These are phyloP conservation scores for Brenthis hecate DNA, from an alignment of 2,888 invertebrate species.

Conservation along the genomic window DNA sequence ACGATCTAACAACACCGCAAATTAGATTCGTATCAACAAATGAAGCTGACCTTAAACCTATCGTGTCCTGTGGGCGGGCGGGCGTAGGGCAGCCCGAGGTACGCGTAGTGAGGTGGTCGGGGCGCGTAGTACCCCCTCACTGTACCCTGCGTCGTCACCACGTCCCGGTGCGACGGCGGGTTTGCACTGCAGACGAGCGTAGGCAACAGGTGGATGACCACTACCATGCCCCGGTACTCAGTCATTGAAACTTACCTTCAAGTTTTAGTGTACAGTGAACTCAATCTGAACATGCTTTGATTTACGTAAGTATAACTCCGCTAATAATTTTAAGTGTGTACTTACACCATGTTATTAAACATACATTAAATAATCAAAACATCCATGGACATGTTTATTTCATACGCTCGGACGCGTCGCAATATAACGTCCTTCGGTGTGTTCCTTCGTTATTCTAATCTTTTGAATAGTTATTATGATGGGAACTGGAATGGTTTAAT, in stretches of 20 bases:
- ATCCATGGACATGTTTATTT: constrained; percentile 2
- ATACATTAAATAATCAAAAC: constrained; percentile 4
- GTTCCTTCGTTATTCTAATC: too few species aligned
- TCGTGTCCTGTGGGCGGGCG: constrained; percentile 53
- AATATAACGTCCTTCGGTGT: not conserved
- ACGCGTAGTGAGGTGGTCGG: constrained; percentile 62
- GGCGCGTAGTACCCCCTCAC: constrained; percentile 64
- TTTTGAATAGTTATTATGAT: too few species aligned
- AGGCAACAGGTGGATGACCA: constrained; percentile 31
- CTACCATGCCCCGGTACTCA: not conserved
- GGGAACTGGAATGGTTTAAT: too few species aligned
- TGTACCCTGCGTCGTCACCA: constrained; percentile 59
- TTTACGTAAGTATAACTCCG: not conserved
- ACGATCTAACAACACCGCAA: constrained; percentile 47
- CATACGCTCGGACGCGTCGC: not conserved
- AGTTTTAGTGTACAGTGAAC: not conserved
- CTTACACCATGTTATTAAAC: not conserved
- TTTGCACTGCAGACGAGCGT: constrained; percentile 30
- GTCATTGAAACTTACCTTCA: not conserved
- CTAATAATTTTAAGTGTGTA: not conserved
- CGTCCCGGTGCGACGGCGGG: constrained; percentile 52
- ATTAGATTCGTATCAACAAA: constrained; percentile 54
- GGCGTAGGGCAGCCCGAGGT: constrained; percentile 72
- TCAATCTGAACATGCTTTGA: not conserved
- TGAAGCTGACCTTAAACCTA: constrained; percentile 67